Base-by-base conservation (phyloP, 2,888 invertebrate species). In the Melipona bicolor region DNA sequence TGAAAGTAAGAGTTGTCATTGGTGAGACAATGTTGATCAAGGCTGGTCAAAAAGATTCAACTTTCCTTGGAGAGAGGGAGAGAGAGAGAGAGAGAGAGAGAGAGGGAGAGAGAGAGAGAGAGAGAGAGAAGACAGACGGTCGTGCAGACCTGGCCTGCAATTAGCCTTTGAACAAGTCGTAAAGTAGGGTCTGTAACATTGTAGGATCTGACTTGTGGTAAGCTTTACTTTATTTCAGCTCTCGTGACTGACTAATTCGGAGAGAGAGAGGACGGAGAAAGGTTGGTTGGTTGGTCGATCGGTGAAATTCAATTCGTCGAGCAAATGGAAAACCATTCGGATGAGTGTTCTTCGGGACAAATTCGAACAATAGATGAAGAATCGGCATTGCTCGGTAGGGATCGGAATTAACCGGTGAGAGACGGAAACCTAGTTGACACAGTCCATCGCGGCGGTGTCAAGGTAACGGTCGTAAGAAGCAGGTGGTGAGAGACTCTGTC, bases 361-460 rank as follows among this genome's bases (percentile, higher is more conserved):
- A 21, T 49, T 61, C 6, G 13, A 24, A 43, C 59, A 19, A 71
- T 59, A n/a, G 36, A 64, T 24, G 52, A 13, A 24, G 69, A 64
- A 72, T 83, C 86, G 81, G 81, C 71, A 54, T 49, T 59, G 36
- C 81, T 84, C 81, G 86, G 84, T 76, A 19, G n/a, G 54, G 43
- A 71, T 78, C 86, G 83, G 65, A 24, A 54, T 11, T 9, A 54
- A 73, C 76, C 56, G 70, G 56, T 70, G 64, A 61, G 64, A 43
- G 78, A 36, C 62, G 21, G 32, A 43, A 49, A n/a, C 56, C 52
- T 77, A 54, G 50, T 74, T 59, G 59, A 68, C 68, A 61, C 79
- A 87, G 87, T 87, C 56, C 78, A 65, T 83, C 78, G 81, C 74
- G 83, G 77, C 79, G 87, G 87, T 81, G 85, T 87, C 81, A 72